Evolutionary conservation across 2,113 vertebrate species (phyloP).

Genomic region (Scophthalmus maximus): DNA sequence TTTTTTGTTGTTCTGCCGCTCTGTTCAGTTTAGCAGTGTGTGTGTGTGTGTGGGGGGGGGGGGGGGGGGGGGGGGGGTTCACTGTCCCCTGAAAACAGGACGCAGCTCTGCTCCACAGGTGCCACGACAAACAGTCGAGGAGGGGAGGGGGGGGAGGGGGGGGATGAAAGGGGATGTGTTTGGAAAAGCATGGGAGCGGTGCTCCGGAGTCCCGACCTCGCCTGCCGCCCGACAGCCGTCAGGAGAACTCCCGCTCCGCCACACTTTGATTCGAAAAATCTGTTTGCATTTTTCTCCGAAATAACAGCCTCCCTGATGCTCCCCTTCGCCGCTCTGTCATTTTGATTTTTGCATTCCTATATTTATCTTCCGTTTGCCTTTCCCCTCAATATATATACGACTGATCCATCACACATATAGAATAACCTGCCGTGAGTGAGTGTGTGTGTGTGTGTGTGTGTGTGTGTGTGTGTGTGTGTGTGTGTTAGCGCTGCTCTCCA

Average conservation of each 20-base stretch:
- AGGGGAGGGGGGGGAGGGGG: constrained; percentile 1
- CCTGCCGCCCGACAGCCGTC: constrained; percentile 34
- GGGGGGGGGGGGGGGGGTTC: constrained; percentile 48
- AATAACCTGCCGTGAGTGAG: constrained; percentile 47
- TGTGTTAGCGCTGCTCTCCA: too few relatives aligned
- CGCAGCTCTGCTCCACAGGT: constrained; percentile 61
- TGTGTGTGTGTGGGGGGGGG: too few relatives aligned
- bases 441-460: too few relatives aligned
- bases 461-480: too few relatives aligned
- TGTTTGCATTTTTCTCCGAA: constrained; percentile 73
- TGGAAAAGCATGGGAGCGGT: constrained; percentile 44
- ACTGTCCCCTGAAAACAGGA: constrained; percentile 62
- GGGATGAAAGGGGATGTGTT: constrained; percentile 50
- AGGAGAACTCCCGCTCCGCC: constrained; percentile 24
- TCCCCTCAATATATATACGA: constrained; percentile 30
- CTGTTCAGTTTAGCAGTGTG: constrained; percentile 49
- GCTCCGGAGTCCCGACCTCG: constrained; percentile 30
- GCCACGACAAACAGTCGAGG: constrained; percentile 28
- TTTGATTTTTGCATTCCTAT: constrained; percentile 73
- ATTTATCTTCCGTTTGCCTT: constrained; percentile 76
- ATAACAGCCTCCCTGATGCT: constrained; percentile 63
- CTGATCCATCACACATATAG: constrained; percentile 50
- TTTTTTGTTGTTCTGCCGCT: constrained; percentile 48
- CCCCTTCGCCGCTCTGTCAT: constrained; percentile 70
- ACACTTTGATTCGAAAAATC: constrained; percentile 72